Base-by-base conservation (phyloP, 92 coral and sea anemone genomes). In the Siderastrea siderea region DNA sequence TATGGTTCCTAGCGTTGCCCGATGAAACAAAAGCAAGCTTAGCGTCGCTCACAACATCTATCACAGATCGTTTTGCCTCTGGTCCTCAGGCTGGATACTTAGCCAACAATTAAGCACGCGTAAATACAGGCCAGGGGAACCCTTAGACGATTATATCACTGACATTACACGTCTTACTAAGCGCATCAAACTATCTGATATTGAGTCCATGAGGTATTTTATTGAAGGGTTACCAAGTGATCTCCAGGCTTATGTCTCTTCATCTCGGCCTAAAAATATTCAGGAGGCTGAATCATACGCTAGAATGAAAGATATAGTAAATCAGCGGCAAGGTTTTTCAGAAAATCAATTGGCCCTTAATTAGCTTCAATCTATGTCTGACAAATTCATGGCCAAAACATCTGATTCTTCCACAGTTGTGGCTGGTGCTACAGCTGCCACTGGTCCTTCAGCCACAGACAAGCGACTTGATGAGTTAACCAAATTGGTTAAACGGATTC, bases 281-380 rank as follows among this genome's bases (percentile, higher is more conserved):
- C 47, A 77, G 8, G 69, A 60, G 4, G 82, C 82, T 1, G 70
- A 77, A 26, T 77, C 82, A 0, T 15, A 44, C 4, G 82, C n/a
- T 2, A 44, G 70, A 1, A 45, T 77, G 82, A 77, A 60, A 14
- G 57, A 77, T 7, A 5, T 55, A 3, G 68, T 60, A 3, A 11
- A 57, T 6, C 4, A 14, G 6, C 12, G 43, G 1, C 57, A 47
- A 6, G 6, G 52, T 1, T 6, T 5, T 74, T 62, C 48, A 74
- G 26, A 13, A 68, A 1, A 46, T 58, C 15, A 26, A 26, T 77
- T 77, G 8, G 44, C 4, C 3, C 3, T 26, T 26, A 26, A 26
- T 26, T 26, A 26, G 38, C 38, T 26, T 26, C 38, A 26, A 26
- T 26, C 38, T 26, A 26, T 26, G 38, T 26, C 0, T 26, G 38